phyloP scores from a whole-genome alignment of 2,113 vertebrate species.

The Rissa tridactyla region DNA sequence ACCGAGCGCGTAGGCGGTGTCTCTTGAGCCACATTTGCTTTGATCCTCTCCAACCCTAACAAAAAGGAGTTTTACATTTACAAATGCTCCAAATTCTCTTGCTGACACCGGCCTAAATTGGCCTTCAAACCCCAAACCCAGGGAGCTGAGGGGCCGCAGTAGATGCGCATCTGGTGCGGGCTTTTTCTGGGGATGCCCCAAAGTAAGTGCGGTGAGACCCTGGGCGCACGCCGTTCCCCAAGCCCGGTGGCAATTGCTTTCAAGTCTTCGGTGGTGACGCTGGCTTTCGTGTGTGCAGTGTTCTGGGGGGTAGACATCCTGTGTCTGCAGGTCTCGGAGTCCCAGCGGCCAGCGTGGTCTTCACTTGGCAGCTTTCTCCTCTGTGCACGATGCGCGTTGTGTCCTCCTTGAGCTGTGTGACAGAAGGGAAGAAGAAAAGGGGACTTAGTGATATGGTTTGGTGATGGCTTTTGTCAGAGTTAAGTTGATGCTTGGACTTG shows the following conservation, averaged over 20 bases:
- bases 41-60: background rate
- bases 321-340: background rate
- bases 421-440: background rate
- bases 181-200: background rate
- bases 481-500: background rate
- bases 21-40: background rate
- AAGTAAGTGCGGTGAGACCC: background rate
- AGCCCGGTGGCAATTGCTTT: background rate
- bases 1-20: background rate
- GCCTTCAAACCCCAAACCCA: background rate
- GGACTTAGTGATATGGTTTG: background rate
- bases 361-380: background rate
- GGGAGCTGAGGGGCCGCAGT: background rate
- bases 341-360: background rate
- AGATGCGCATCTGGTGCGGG: background rate
- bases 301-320: background rate
- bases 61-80: background rate
- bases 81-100: background rate
- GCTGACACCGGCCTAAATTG: background rate
- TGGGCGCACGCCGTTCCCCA: background rate
- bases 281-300: background rate
- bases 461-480: background rate
- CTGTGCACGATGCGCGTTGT: background rate
- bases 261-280: background rate
- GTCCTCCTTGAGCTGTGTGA: background rate